These are phyloP conservation scores for Pachypsylla venusta DNA, from an alignment of 1,140 invertebrate genomes.

Conservation along the genomic window DNA sequence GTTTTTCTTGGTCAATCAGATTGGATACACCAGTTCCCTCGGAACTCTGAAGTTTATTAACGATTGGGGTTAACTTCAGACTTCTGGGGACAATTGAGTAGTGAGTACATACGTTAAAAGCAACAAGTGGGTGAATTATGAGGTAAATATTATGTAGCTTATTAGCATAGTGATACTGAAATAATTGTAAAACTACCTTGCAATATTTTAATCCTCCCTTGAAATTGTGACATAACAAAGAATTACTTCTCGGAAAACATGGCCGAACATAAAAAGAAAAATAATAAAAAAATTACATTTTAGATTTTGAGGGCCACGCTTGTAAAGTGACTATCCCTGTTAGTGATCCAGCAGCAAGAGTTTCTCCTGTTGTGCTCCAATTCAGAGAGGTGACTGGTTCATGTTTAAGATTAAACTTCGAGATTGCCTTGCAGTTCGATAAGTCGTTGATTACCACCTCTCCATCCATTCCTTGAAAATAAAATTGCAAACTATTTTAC, in stretches of 20 bases:
- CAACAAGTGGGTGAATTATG: not conserved
- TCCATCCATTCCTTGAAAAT: too few relatives aligned
- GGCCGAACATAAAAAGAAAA: not conserved
- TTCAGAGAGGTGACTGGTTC: conserved; percentile 2
- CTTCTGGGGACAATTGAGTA: too few relatives aligned
- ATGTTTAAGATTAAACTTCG: too few relatives aligned
- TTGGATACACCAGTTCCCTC: too few relatives aligned
- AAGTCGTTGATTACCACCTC: too few relatives aligned
- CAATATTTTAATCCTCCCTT: too few relatives aligned
- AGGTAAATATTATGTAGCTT: not conserved
- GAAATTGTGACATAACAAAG: not conserved
- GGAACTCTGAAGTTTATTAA: not conserved
- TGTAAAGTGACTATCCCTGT: not conserved
- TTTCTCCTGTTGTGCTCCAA: not conserved
- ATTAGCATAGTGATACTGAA: not conserved
- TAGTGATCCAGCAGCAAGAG: not conserved
- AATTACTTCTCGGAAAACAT: not conserved
- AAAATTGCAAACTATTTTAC: too few relatives aligned
- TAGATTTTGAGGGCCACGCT: not conserved
- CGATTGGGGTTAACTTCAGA: not conserved
- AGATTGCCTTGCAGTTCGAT: too few relatives aligned
- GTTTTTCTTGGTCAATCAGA: too few relatives aligned
- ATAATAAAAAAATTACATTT: not conserved
- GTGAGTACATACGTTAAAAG: not conserved
- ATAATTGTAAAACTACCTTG: not conserved